These are phyloP conservation scores for Taeniopygia guttata DNA, from an alignment of 2,797 vertebrate species.

Conservation along the genomic window DNA sequence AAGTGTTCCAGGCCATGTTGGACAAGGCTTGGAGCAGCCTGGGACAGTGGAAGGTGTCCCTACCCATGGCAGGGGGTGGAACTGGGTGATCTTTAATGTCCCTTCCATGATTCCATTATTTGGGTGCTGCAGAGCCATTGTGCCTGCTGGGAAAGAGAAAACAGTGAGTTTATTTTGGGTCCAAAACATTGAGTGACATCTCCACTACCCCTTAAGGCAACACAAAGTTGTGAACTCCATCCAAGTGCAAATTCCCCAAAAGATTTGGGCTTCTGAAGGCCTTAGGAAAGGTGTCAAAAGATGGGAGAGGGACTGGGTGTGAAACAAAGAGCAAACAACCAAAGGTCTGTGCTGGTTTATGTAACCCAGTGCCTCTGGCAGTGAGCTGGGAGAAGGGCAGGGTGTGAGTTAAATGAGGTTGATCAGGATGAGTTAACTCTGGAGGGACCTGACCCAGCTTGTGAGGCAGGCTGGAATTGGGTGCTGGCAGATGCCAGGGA, in stretches of 20 bases:
- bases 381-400: neutral
- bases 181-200: neutral
- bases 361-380: neutral
- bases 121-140: neutral
- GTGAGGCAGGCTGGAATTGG: neutral
- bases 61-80: neutral
- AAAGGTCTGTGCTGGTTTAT: neutral
- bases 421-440: conserved; percentile 1
- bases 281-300: neutral
- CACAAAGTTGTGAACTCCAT: neutral
- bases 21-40: neutral
- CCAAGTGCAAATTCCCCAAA: neutral
- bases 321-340: neutral
- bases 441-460: conserved; percentile 51
- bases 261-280: neutral
- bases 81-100: neutral
- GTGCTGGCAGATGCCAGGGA: neutral
- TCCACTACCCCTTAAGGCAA: neutral
- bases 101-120: neutral
- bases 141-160: neutral
- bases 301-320: neutral
- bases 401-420: neutral
- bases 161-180: neutral
- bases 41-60: neutral
- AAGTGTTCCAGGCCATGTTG: neutral